Conservation (phyloP, 1,140 invertebrate genomes). For the Lepidurus packardi region DNA sequence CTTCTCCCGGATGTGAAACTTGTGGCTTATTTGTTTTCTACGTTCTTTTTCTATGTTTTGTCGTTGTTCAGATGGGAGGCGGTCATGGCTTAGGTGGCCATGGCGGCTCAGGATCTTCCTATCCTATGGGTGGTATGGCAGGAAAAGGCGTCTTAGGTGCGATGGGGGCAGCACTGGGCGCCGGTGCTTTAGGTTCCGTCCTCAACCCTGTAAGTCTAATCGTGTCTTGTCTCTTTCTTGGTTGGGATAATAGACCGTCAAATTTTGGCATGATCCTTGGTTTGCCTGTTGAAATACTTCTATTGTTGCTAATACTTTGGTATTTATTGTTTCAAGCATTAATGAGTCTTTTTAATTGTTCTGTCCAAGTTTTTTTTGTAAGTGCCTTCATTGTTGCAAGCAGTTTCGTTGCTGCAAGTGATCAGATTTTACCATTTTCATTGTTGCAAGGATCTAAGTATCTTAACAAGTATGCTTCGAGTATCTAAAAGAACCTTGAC, state of each 20-base stretch:
- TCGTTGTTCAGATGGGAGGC: constrained; percentile 30
- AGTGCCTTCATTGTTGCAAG: not conserved
- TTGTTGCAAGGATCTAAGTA: not conserved
- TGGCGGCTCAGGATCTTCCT: constrained; percentile 26
- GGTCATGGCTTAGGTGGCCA: constrained; percentile 32
- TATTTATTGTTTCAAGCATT: not conserved
- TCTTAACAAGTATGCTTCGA: too few species aligned
- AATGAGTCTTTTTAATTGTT: constrained; percentile 26
- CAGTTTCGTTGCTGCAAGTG: not conserved
- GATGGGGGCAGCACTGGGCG: constrained; percentile 41
- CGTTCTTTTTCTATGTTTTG: constrained; percentile 25
- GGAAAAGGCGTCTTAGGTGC: constrained; percentile 39
- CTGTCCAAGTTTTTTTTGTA: constrained; percentile 24
- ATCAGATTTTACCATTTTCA: constrained; percentile 15
- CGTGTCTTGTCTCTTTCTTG: constrained; percentile 14
- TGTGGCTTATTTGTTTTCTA: constrained; percentile 24
- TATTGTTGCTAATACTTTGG: too few species aligned
- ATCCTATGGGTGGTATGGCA: constrained; percentile 23
- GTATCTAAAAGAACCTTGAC: too few species aligned
- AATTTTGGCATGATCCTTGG: constrained; percentile 2
- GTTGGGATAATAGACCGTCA: not conserved
- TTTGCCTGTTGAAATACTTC: too few species aligned
- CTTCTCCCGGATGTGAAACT: not conserved
- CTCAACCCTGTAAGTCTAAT: constrained; percentile 38
- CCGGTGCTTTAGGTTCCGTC: constrained; percentile 41